Evolutionary conservation across 2,888 invertebrate genomes (phyloP), one percentile per base, ranked within the genome.

Genomic region (Dicycla oo): DNA sequence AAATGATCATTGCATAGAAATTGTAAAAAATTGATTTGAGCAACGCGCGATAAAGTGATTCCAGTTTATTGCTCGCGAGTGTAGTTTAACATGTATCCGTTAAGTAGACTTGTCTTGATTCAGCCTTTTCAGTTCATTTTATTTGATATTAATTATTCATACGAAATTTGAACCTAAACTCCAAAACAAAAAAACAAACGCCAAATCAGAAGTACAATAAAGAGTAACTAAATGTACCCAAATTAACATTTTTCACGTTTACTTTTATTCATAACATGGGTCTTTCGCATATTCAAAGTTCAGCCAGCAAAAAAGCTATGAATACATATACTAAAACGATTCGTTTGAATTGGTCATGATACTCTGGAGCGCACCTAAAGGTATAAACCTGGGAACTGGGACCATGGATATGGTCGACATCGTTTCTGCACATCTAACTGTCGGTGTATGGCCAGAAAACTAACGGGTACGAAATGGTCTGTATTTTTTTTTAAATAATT

Each of bases 321-420:
- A 43, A 86, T 84, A 79, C 82, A 86, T 87, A 87, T 88, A 90
- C 89, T 89, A 90, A 90, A 92, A 88, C 89, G 89, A 89, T 91
- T 88, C 88, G 88, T 90, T 88, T 84, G 84, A 81, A 90, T 90
- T 86, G 89, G 86, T 84, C 87, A 89, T 91, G 88, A 89, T 88
- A 86, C 88, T 88, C 84, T 73, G 75, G 83, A 86, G 88, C 87
- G 83, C 82, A 85, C 86, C 90, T 88, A 89, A 90, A 90, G 88
- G 88, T 89, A 92, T 92, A 91, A 91, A 91, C 90, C 90, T 89
- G 90, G 87, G 83, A 75, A 84, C 87, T 80, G 87, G 84, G 84
- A 86, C 89, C 87, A 86, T 87, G 88, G 88, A 89, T 89, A 90
- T 87, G 84, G 86, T 80, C 80, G 80, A 75, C 85, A 80, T 86